phyloP scores from a whole-genome alignment of 2,888 invertebrate genomes.

The Plemyria rubiginata region DNA sequence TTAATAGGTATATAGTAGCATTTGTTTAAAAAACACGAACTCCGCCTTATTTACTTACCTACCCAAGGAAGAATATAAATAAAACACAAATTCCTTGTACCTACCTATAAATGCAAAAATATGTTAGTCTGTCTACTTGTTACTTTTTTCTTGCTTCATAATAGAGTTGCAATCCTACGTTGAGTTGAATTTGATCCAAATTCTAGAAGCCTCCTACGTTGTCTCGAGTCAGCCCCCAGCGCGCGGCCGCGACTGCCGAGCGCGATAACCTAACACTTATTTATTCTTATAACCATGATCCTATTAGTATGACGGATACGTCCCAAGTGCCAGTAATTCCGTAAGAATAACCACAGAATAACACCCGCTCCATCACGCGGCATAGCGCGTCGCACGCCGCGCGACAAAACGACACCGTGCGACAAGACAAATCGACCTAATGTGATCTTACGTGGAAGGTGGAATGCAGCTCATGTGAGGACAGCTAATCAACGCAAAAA shows the following conservation, averaged over 20 bases:
- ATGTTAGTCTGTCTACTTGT: too few species aligned
- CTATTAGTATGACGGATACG: slow-evolving; percentile 23
- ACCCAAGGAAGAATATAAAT: too few species aligned
- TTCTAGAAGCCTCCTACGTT: too few species aligned
- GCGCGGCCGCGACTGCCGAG: background rate
- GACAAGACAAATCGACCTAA: slow-evolving; percentile 18
- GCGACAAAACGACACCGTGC: slow-evolving; percentile 18
- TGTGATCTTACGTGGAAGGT: background rate
- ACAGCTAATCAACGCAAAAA: background rate
- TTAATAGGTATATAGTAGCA: too few species aligned
- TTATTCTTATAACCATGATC: slow-evolving; percentile 15
- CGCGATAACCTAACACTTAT: slow-evolving; percentile 6
- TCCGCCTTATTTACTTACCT: too few species aligned
- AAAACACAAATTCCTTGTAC: too few species aligned
- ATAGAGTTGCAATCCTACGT: too few species aligned
- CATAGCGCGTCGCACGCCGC: slow-evolving; percentile 17
- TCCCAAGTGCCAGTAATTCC: slow-evolving; percentile 21
- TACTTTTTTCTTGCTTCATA: too few species aligned
- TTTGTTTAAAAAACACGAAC: too few species aligned
- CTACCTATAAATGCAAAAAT: too few species aligned
- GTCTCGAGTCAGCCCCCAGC: too few species aligned
- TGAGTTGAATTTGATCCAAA: too few species aligned
- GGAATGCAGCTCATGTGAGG: background rate
- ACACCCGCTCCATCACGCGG: slow-evolving; percentile 26
- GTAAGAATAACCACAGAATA: slow-evolving; percentile 24